Percentiles rank a stretch among this genome's conserved stretches.
Evolutionary conservation across 1,140 invertebrate species (phyloP).

Genomic region (Sitophilus oryzae): DNA sequence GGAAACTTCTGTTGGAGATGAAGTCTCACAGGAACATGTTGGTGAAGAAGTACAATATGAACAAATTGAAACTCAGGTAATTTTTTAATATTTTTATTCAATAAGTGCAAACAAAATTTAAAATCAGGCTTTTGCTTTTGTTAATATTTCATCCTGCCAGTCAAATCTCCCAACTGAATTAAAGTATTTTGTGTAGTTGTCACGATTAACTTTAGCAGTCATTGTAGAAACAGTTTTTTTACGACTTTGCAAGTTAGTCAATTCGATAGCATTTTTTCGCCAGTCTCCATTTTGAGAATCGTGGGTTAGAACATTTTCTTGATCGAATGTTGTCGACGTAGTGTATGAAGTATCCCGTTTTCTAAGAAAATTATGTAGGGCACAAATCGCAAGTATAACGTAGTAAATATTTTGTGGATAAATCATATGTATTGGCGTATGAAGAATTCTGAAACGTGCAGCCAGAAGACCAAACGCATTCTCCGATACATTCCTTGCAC

Average conservation of each 20-base stretch:
- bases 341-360: conserved; percentile 6
- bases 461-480: conserved; percentile 15
- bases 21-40: not conserved
- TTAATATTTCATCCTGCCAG: conserved; percentile 9
- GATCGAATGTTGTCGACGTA: conserved; percentile 8
- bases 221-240: not conserved
- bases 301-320: conserved; percentile 2
- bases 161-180: conserved; percentile 10
- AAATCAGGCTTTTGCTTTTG: conserved; percentile 14
- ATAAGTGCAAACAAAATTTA: not conserved
- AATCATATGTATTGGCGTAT: conserved; percentile 5
- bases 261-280: not conserved
- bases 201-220: conserved; percentile 5
- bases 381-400: too few relatives aligned
- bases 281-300: not conserved
- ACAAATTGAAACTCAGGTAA: not conserved
- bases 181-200: conserved; percentile 7
- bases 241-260: too few relatives aligned
- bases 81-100: too few relatives aligned
- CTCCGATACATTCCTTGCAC: conserved; percentile 9
- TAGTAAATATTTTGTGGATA: conserved; percentile 7
- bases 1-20: not conserved
- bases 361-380: conserved; percentile 13
- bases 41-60: conserved; percentile 1
- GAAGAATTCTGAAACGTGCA: conserved; percentile 14